A percentile compares a stretch with the other conserved stretches of the same genome.
Evolutionary conservation across 2,888 invertebrate genomes (phyloP).

Genomic region (Hipparchia sbordonii): DNA sequence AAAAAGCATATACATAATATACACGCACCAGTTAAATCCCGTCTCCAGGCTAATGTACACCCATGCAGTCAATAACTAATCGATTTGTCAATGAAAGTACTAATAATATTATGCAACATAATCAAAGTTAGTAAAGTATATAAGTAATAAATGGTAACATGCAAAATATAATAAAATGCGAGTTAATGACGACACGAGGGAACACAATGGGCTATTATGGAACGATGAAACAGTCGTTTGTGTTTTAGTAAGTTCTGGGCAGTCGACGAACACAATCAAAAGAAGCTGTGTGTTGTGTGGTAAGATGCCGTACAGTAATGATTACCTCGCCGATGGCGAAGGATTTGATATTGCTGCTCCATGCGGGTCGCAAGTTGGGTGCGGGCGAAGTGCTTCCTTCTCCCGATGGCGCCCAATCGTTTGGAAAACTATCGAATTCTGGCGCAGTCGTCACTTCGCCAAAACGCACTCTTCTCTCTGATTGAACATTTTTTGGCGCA

Average conservation of each 20-base stretch:
- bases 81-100: slow-evolving; percentile 37
- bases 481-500: slow-evolving; percentile 67
- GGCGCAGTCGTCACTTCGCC: slow-evolving; percentile 73
- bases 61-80: slow-evolving; percentile 74
- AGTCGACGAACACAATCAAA: slow-evolving; percentile 82
- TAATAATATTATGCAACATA: slow-evolving; percentile 52
- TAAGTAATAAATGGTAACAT: slow-evolving; percentile 65
- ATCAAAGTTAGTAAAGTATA: slow-evolving; percentile 56
- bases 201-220: slow-evolving; percentile 69
- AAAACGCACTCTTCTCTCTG: slow-evolving; percentile 79
- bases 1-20: slow-evolving; percentile 62
- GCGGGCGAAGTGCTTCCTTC: slow-evolving; percentile 68
- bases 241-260: slow-evolving; percentile 65
- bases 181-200: slow-evolving; percentile 66
- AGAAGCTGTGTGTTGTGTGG: slow-evolving; percentile 74
- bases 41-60: slow-evolving; percentile 69
- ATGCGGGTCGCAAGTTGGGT: slow-evolving; percentile 72
- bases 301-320: slow-evolving; percentile 74
- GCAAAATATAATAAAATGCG: slow-evolving; percentile 78
- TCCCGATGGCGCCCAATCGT: slow-evolving; percentile 65
- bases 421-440: slow-evolving; percentile 65
- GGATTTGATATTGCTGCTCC: slow-evolving; percentile 81
- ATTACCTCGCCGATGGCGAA: slow-evolving; percentile 83
- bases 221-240: slow-evolving; percentile 60
- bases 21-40: slow-evolving; percentile 72